Percentiles rank a stretch among this genome's conserved stretches.
Evolutionary conservation across 2,113 vertebrate genomes (phyloP).

Genomic region (Pangasianodon hypophthalmus): DNA sequence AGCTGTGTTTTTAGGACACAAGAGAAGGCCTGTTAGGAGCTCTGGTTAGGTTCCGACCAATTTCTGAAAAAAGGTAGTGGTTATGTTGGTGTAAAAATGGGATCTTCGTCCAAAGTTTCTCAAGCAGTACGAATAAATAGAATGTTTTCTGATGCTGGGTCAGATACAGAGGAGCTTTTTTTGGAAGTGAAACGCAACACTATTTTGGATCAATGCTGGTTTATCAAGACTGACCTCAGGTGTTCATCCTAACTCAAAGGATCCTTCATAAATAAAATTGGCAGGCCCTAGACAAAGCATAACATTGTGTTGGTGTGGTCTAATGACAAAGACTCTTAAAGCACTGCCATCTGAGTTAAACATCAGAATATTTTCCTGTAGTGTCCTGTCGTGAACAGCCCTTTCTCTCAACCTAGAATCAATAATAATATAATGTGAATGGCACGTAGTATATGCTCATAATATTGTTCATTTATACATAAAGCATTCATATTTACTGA

Average conservation of each 20-base stretch:
- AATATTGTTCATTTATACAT: neutral
- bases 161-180: constrained; percentile 21
- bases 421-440: neutral
- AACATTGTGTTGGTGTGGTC: constrained; percentile 6
- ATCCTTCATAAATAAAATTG: neutral
- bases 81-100: constrained; percentile 11
- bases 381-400: neutral
- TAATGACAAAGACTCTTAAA: neutral
- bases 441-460: neutral
- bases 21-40: neutral
- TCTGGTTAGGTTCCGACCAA: constrained; percentile 19
- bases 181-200: constrained; percentile 45
- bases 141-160: neutral
- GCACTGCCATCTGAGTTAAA: neutral
- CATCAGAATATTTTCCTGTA: neutral
- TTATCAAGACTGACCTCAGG: constrained; percentile 33
- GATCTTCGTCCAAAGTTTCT: constrained; percentile 16
- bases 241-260: constrained; percentile 23
- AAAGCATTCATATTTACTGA: neutral
- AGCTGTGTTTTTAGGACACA: neutral
- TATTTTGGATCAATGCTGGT: constrained; percentile 44
- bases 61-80: constrained; percentile 14
- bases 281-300: constrained; percentile 7
- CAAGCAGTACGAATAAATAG: constrained; percentile 31
- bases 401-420: neutral